Evolutionary conservation across 2,113 vertebrate genomes (phyloP).

Genomic region (Varanus komodoensis): DNA sequence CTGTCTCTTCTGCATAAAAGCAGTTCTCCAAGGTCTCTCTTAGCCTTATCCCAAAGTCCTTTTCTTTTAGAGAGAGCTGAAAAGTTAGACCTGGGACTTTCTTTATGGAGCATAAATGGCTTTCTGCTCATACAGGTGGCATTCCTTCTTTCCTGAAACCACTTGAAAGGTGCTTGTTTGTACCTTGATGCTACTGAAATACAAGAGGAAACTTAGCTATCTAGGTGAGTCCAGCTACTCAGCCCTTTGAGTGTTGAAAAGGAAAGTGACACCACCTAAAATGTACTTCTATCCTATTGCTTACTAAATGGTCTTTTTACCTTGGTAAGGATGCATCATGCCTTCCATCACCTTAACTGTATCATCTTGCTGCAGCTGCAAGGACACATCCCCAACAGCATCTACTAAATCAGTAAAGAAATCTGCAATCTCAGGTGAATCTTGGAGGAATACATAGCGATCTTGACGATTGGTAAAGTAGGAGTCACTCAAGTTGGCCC

Average conservation of each 20-base stretch:
- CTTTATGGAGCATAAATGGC: not conserved
- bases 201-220: not conserved
- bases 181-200: not conserved
- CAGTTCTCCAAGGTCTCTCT: not conserved
- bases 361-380: conserved; percentile 89
- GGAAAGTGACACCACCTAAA: not conserved
- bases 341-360: conserved; percentile 87
- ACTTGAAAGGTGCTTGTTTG: not conserved
- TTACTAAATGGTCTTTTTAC: conserved; percentile 62
- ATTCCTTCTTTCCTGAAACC: conserved; percentile 4
- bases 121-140: not conserved
- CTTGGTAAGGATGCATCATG: conserved; percentile 94
- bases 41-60: not conserved
- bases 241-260: not conserved
- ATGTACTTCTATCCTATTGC: not conserved
- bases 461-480: conserved; percentile 99
- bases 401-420: conserved; percentile 93
- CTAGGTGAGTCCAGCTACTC: not conserved
- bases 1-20: not conserved
- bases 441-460: conserved; percentile 93
- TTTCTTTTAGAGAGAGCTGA: not conserved
- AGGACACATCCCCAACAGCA: conserved; percentile 89
- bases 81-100: not conserved
- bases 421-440: conserved; percentile 89
- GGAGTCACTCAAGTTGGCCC: conserved; percentile 96